Base-by-base conservation (phyloP, 2,888 invertebrate species). In the Synergus gifuensis region DNA sequence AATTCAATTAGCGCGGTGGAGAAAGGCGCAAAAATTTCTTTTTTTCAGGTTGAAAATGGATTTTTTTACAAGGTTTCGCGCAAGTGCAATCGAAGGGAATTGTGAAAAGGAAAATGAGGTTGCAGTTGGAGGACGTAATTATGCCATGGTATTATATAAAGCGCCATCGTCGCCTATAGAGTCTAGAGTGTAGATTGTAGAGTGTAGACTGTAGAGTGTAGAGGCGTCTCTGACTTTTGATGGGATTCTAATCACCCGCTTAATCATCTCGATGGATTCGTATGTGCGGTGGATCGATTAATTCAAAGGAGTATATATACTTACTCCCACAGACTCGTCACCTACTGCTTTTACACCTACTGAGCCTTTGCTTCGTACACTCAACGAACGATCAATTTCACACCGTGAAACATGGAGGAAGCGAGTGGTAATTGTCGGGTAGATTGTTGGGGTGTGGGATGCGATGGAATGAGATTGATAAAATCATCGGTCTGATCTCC, bases 191-290 rank as follows among this genome's bases (percentile, higher is more conserved):
- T 9, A 54, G n/a, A 54, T n/a, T 9, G 42, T 42, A 42, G 42
- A 42, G 42, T 42, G 9, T 54, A 16, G 8, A 54, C 3, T 3
- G 8, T 54, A 54, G 16, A 49, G 18, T 49, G 67, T 69, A 54
- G 73, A 73, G 73, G 36, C 73, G 54, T 54, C 36, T 54, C 49
- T 73, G 73, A 73, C 73, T 73, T 54, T 73, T 49, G 73, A 73
- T 54, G 73, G 73, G n/a, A 73, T 73, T 73, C 73, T 73, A 73
- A 73, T 73, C 73, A 73, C 54, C 54, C 73, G 73, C 11, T 73
- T 73, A 73, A 73, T 73, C 54, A 73, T 49, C 36, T 54, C 73
- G 73, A 73, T 73, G 73, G 54, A 54, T 36, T 73, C 54, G 69
- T 73, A 73, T 73, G 28, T 73, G 54, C 73, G n/a, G 73, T 54